A percentile compares a stretch with the other conserved stretches of the same genome.
Conservation (phyloP, 2,113 vertebrate species). For the Ginglymostoma cirratum region DNA sequence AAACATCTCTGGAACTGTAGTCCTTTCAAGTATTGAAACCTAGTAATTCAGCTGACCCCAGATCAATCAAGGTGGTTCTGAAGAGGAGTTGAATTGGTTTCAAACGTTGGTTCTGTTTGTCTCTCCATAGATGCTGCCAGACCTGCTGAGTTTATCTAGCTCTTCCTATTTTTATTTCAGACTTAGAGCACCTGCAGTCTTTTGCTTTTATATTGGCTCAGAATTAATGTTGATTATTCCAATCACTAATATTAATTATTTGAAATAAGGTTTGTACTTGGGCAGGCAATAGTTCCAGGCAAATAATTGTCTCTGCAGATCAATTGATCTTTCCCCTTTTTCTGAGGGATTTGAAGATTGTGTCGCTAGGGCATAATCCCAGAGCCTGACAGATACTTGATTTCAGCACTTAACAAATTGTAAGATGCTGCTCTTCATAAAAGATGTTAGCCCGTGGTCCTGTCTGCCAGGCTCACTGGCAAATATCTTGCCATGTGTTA, state of each 20-base stretch:
- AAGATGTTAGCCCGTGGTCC: background rate
- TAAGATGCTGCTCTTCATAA: background rate
- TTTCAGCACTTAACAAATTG: background rate
- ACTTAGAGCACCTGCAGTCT: no score
- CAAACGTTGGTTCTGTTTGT: no score
- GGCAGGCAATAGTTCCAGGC: background rate
- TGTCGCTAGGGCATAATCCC: background rate
- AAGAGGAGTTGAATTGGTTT: no score
- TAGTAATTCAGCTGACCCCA: background rate
- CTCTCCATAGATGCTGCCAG: no score
- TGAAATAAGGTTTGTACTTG: background rate
- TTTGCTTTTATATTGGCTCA: background rate
- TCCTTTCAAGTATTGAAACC: background rate
- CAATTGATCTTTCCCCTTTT: background rate
- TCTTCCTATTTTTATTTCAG: no score
- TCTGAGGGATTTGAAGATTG: background rate
- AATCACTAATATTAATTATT: background rate
- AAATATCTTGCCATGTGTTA: background rate
- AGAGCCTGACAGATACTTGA: background rate
- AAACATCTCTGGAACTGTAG: background rate
- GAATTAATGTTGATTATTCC: background rate
- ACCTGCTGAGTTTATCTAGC: no score
- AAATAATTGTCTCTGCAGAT: background rate
- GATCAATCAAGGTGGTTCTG: background rate
- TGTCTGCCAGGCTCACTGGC: background rate